These are phyloP conservation scores for Empidonax alnorum DNA, from an alignment of 2,113 vertebrate species.

Conservation along the genomic window DNA sequence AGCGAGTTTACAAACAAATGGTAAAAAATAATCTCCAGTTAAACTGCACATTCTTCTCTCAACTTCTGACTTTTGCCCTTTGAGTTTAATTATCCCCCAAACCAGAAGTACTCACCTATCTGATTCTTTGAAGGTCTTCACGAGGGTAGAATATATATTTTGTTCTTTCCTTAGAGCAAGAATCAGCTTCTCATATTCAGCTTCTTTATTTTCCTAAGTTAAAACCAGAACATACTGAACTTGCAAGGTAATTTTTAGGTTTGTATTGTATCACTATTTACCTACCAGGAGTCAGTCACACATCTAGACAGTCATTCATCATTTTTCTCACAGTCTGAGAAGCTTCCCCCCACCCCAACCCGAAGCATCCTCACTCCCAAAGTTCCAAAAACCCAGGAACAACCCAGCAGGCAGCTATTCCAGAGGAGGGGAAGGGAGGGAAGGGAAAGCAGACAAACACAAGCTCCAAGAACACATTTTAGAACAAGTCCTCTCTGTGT, in stretches of 20 bases:
- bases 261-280: background rate
- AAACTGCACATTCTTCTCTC: background rate
- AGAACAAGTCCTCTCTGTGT: background rate
- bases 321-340: background rate
- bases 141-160: conserved; percentile 85
- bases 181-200: conserved; percentile 83
- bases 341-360: background rate
- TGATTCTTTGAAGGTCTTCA: conserved; percentile 86
- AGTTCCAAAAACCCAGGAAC: background rate
- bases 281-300: background rate
- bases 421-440: background rate
- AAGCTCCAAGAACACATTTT: background rate
- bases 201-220: conserved; percentile 72
- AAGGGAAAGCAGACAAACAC: background rate
- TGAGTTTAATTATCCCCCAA: background rate
- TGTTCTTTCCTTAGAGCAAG: conserved; percentile 86
- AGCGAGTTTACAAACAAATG: background rate
- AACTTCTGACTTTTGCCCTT: background rate
- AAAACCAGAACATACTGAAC: conserved; percentile 9
- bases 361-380: background rate
- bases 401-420: background rate
- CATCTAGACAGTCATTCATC: background rate
- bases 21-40: background rate
- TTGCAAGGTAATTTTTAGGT: background rate
- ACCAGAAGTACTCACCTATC: conserved; percentile 79